These are phyloP conservation scores for Setipinna tenuifilis DNA, from an alignment of 2,797 vertebrate species.

Conservation along the genomic window DNA sequence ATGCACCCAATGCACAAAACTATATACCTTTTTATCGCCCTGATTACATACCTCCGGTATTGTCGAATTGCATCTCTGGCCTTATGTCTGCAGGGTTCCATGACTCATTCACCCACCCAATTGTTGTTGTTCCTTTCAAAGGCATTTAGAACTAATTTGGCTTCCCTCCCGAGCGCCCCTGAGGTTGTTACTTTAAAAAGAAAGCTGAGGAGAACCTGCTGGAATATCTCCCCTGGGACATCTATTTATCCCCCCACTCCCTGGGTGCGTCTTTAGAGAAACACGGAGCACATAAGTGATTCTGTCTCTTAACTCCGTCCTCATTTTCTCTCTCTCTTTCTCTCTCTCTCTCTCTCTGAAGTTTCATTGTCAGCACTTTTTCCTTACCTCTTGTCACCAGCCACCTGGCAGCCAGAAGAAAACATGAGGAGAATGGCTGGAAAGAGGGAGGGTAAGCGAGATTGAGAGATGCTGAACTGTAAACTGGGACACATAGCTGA, in stretches of 20 bases:
- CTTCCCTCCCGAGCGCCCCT: constrained; percentile 11
- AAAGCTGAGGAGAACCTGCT: constrained; percentile 3
- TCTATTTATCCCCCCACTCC: constrained; percentile 5
- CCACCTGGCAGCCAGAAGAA: constrained; percentile 46
- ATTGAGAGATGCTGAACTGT: constrained; percentile 10
- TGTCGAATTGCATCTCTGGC: background rate
- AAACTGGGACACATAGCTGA: background rate
- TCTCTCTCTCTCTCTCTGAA: constrained; percentile 31
- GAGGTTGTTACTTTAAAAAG: constrained; percentile 19
- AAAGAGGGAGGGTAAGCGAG: background rate
- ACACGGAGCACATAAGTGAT: background rate
- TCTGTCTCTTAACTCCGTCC: constrained; percentile 5
- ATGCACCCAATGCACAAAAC: background rate
- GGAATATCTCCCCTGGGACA: constrained; percentile 17
- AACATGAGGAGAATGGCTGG: background rate
- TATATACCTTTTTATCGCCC: background rate
- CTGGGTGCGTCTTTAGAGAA: constrained; percentile 8
- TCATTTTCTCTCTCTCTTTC: constrained; percentile 18
- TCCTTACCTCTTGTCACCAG: constrained; percentile 37
- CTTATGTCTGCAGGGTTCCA: background rate
- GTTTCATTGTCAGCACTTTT: constrained; percentile 49
- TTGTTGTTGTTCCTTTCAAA: background rate
- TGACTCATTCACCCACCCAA: constrained; percentile 4
- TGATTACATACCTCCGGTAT: background rate
- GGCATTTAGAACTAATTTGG: constrained; percentile 20